Base-by-base conservation (phyloP, 2,797 vertebrate genomes). In the Karalla daura region DNA sequence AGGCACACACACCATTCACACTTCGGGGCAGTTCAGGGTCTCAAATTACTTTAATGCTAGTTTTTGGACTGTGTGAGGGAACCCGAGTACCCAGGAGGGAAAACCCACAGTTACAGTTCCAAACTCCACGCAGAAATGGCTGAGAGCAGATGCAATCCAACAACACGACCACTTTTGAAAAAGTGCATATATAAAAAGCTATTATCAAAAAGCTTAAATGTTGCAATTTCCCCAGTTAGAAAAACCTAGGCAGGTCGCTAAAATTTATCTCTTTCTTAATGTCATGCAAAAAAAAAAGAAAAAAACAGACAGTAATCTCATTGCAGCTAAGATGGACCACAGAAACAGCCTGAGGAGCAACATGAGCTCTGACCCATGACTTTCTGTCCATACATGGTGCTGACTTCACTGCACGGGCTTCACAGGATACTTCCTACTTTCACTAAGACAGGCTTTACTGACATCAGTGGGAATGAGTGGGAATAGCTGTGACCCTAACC, bases 311-410 rank as follows among this genome's bases (percentile, higher is more conserved):
- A 21, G 9, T 52, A 54, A 62, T 70, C 35, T 36, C 21, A 11
- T 7, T 63, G 49, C 24, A 54, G 45, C 41, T 74, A 27, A 66
- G 54, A 47, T 49, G 63, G 47, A 76, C 5, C 2, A 8, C 43
- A 52, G 5, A 54, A 35, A 45, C 18, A 63, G 43, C 71, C 71
- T 17, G 70, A 70, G 74, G 82, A 63, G 20, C 62, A 78, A 67
- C 13, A 21, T 62, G 37, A 15, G 47, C 66, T 75, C 59, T 78
- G 80, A 84, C 51, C 69, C 76, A 46, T 50, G 60, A 59, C 70
- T 63, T 8, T 74, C 13, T 54, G 24, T 59, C 85, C 85, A 81
- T 89, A 89, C 49, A 83, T 82, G 81, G 83, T 67, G 40, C 50
- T 33, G 28, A 21, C 47, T 36, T 64, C 14, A 46, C 45, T 60